A percentile compares a stretch with the other conserved stretches of the same genome.
Evolutionary conservation across 2,113 vertebrate genomes (phyloP).

Genomic region (Gallinago undulata): DNA sequence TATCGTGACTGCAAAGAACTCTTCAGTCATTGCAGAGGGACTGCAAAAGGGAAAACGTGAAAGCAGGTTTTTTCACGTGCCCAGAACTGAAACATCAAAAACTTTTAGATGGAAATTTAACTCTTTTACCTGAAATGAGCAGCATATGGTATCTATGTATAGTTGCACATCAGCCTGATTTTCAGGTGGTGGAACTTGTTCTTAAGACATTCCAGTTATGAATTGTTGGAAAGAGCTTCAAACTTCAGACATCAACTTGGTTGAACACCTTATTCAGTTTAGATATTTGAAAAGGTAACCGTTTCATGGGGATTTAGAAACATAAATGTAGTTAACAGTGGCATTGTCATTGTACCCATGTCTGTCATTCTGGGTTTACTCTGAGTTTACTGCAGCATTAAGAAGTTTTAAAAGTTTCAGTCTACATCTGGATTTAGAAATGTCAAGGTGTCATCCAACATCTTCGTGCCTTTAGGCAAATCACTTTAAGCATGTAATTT

Average conservation of each 20-base stretch:
- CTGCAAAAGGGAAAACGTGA: not conserved
- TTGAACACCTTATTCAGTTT: not conserved
- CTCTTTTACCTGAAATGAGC: not conserved
- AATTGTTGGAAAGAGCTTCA: not conserved
- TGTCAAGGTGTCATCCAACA: not conserved
- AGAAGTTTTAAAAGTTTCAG: not conserved
- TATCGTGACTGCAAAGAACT: not conserved
- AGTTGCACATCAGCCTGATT: not conserved
- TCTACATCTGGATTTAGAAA: not conserved
- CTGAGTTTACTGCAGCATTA: not conserved
- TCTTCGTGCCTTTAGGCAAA: not conserved
- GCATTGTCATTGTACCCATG: not conserved
- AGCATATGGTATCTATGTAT: not conserved
- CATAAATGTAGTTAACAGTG: not conserved
- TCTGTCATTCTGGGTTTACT: not conserved
- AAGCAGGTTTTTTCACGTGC: not conserved
- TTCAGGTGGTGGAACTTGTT: not conserved
- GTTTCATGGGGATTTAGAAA: not conserved
- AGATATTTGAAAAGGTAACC: not conserved
- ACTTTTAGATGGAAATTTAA: not conserved
- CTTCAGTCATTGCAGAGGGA: not conserved
- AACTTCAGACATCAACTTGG: not conserved
- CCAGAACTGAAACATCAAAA: not conserved
- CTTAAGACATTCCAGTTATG: not conserved
- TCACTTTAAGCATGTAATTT: not conserved